Base-by-base conservation (phyloP, 2,797 vertebrate genomes). In the Chrysocyon brachyurus region DNA sequence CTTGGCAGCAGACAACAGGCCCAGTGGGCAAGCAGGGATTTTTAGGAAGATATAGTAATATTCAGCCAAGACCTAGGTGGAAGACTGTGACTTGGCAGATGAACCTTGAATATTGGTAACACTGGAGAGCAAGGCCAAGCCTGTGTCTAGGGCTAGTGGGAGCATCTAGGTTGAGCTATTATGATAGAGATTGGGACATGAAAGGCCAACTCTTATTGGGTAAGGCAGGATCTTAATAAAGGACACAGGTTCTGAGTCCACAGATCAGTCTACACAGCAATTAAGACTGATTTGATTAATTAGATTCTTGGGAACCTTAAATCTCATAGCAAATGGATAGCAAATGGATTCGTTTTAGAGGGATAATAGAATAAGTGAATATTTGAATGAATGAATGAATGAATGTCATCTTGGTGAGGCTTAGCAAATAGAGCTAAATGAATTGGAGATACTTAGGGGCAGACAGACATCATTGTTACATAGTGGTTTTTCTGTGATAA, bases 321-420 rank as follows among this genome's bases (percentile, higher is more conserved):
- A 49, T 57, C 14, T 36, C 33, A 17, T 91, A 89, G 28, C n/a
- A 91, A 86, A 78, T 96, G 40, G 17, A 21, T 91, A 89, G 28
- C n/a, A 91, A 86, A 78, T 96, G 40, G 17, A 16, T 89, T 94
- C 46, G 22, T 31, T 90, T 59, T n/a, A 73, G 66, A 82, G 17
- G 19, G 21, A n/a, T 79, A 22, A 49, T 54, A 26, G 10, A 63
- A 59, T 86, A 57, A 78, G 22, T 70, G 61, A 83, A 66, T 73
- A 79, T 52, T 68, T 79, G 57, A 87, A 93, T 26, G n/a, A 96
- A 82, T 61, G 26, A 94, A 63, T 52, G 19, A 70, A 54, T 46
- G n/a, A 19, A 57, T 91, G 56, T 66, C 31, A 19, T 57, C 19
- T 83, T 61, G 33, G 40, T 83, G 15, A 57, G 26, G 22, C 63